Percentiles rank a stretch among this genome's conserved stretches.
Conservation (phyloP, 2,888 invertebrate genomes). For the Lysandra bellargus region DNA sequence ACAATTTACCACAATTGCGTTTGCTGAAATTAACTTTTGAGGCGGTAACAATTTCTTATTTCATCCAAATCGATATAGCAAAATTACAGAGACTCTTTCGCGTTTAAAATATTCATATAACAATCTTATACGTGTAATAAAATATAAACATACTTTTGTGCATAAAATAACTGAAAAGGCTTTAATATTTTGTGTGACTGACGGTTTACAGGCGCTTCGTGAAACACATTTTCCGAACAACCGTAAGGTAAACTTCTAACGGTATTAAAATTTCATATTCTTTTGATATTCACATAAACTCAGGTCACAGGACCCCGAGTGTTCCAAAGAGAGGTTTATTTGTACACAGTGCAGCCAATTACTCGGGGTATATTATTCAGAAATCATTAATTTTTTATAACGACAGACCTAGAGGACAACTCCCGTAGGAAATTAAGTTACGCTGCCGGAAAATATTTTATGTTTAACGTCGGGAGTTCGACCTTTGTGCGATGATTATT, state of each 20-base stretch:
- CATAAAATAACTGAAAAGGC: background rate
- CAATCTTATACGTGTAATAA: too few relatives aligned
- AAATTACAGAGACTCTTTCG: too few relatives aligned
- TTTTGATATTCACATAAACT: background rate
- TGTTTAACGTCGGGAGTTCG: constrained; percentile 29
- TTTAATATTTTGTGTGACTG: background rate
- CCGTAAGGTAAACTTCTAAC: background rate
- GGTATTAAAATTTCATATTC: background rate
- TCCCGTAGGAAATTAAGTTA: constrained; percentile 33
- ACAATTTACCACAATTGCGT: too few relatives aligned
- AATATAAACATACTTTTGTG: background rate
- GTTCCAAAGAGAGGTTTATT: background rate
- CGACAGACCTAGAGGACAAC: constrained; percentile 26
- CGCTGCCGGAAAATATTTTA: constrained; percentile 19
- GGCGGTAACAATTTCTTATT: too few relatives aligned
- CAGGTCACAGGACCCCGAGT: background rate
- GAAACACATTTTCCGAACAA: background rate
- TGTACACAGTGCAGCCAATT: constrained; percentile 20
- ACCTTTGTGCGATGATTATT: background rate
- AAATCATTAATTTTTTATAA: constrained; percentile 32
- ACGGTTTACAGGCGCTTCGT: background rate
- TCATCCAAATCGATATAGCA: too few relatives aligned
- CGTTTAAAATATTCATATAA: too few relatives aligned
- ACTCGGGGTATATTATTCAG: constrained; percentile 29
- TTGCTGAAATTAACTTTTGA: too few relatives aligned